Evolutionary conservation across 2,113 vertebrate genomes (phyloP), one percentile per base, ranked within the genome.

Genomic region (Zingel zingel): DNA sequence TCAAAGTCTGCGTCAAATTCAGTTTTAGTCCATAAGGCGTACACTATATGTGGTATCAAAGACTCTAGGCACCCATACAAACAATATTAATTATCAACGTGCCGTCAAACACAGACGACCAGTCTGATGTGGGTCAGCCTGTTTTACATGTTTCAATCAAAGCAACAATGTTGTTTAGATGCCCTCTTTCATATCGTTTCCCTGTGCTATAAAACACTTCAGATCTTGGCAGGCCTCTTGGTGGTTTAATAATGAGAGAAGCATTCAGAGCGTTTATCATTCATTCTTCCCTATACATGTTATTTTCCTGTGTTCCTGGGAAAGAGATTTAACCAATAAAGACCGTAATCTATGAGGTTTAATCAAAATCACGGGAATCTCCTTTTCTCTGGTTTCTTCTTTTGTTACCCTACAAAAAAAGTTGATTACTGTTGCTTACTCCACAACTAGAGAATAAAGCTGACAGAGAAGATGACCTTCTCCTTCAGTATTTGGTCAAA

Each of bases 321-420:
- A 94, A 93, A 91, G 69, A 86, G 86, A 89, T 89, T 83, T 79
- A 68, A 84, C 82, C 71, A 91, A 89, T 88, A 88, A 92, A 90
- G 82, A 71, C 72, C 48, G 50, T 92, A 93, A 94, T 93, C 91
- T 83, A 48, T 79, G 62, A 81, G 77, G 81, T 86, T 95, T 92
- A 85, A 84, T 87, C 85, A 85, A 87, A 90, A 91, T 88, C 84
- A 84, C 63, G 43, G 48, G 48, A 84, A 85, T 90, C 68, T 72
- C 25, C 4, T 39, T 65, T 85, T 83, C 57, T 79, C 61, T 36
- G 6, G 33, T 21, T 16, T 59, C 13, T 66, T 67, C 45, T 75
- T 56, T 77, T 71, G 43, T 77, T 75, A 36, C 50, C 70, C 77
- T 63, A 21, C n/a, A 65, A 77, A 86, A 69, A 86, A 76, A 80